Percentiles rank a stretch among this genome's conserved stretches.
Evolutionary conservation across 2,113 vertebrate genomes (phyloP).

Genomic region (Suncus etruscus): DNA sequence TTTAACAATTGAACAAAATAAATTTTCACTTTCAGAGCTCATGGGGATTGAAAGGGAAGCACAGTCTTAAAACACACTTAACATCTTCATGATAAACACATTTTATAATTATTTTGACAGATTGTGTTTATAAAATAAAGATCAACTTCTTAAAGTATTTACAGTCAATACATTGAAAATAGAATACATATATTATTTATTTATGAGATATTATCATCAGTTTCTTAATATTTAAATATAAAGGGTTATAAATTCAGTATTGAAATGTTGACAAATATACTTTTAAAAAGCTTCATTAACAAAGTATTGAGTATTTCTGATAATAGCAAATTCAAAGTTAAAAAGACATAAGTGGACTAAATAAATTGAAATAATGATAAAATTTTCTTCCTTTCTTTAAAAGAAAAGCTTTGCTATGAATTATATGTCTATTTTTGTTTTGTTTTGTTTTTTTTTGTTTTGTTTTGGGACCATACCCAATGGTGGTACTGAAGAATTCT

Average conservation of each 20-base stretch:
- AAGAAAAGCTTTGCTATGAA: slow-evolving; percentile 27
- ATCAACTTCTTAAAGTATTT: neutral
- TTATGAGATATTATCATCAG: neutral
- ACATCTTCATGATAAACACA: neutral
- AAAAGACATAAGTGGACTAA: neutral
- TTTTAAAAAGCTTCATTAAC: slow-evolving; percentile 21
- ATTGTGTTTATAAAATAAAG: neutral
- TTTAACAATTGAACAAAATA: neutral
- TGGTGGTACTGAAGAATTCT: too few species aligned
- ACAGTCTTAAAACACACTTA: neutral
- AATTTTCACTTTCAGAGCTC: neutral
- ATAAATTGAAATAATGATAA: slow-evolving; percentile 34
- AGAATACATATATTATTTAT: slow-evolving; percentile 5
- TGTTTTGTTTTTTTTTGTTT: too few species aligned
- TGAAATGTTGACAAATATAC: neutral
- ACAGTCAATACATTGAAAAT: neutral
- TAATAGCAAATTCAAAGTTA: neutral
- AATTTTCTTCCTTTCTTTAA: neutral
- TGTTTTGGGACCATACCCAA: too few species aligned
- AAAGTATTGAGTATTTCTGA: neutral
- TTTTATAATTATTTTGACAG: neutral
- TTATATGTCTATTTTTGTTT: neutral
- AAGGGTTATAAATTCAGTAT: neutral
- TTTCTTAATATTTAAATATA: neutral
- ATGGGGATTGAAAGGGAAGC: neutral